phyloP scores from a whole-genome alignment of 2,888 invertebrate genomes.

The Dryococelus australis region DNA sequence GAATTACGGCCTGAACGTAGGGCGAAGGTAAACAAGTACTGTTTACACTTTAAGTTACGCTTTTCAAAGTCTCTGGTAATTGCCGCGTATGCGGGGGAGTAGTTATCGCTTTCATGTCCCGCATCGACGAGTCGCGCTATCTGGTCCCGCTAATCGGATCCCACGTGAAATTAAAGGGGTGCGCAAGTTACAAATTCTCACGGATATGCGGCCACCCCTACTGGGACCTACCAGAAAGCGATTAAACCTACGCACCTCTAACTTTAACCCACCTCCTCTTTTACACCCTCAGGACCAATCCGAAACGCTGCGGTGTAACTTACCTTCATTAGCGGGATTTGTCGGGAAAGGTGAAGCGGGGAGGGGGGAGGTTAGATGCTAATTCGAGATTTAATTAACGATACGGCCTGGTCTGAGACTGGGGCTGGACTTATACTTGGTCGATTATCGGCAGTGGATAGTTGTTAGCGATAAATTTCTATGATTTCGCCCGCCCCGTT shows the following conservation, averaged over 20 bases:
- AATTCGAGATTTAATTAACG: constrained; percentile 5
- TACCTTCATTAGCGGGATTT: neutral
- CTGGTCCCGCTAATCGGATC: too few relatives aligned
- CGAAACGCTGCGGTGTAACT: neutral
- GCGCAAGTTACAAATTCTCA: neutral
- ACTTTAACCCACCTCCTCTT: neutral
- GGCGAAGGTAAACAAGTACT: too few relatives aligned
- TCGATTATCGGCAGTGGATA: neutral
- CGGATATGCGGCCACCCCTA: neutral
- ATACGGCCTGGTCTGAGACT: neutral
- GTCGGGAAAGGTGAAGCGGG: too few relatives aligned
- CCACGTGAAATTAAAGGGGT: neutral
- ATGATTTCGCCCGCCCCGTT: neutral
- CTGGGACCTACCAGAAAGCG: neutral
- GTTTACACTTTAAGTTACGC: too few relatives aligned
- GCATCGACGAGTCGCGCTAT: too few relatives aligned
- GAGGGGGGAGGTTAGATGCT: neutral
- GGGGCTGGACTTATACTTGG: neutral
- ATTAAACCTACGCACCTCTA: neutral
- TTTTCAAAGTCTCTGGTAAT: too few relatives aligned
- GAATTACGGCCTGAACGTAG: too few relatives aligned
- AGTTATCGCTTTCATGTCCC: too few relatives aligned
- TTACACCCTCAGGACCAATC: neutral
- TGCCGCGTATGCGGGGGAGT: too few relatives aligned
- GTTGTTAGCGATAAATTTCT: neutral